Evolutionary conservation across 2,113 vertebrate genomes (phyloP).

Genomic region (Sylvietta virens): DNA sequence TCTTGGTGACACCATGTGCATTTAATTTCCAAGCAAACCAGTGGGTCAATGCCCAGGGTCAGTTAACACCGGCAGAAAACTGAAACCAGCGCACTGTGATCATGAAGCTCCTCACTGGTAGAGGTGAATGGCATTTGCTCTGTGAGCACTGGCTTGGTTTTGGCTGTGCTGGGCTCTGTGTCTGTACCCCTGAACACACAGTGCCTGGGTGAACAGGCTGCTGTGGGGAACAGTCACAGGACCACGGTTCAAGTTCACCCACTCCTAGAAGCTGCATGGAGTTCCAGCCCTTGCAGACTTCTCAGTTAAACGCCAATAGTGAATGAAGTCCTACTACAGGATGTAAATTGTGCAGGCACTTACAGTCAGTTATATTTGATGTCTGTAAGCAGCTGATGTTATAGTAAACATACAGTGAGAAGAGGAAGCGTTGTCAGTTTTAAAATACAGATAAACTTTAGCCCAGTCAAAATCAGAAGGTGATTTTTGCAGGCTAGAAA

Average conservation of each 20-base stretch:
- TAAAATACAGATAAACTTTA: background rate
- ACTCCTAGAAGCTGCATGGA: background rate
- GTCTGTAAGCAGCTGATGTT: background rate
- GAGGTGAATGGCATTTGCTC: background rate
- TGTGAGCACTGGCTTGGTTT: background rate
- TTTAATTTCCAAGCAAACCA: background rate
- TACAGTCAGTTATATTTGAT: background rate
- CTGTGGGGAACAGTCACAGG: background rate
- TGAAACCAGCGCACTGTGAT: accelerated
- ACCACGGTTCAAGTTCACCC: background rate
- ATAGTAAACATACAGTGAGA: background rate
- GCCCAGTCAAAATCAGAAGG: background rate
- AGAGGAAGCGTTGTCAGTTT: background rate
- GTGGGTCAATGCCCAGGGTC: background rate
- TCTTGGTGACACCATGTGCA: background rate
- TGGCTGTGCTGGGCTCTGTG: background rate
- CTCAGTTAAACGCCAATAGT: background rate
- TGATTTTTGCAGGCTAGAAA: background rate
- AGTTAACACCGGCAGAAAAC: background rate
- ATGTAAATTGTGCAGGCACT: background rate
- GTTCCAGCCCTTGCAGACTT: background rate
- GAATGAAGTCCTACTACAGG: background rate
- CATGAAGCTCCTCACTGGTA: background rate
- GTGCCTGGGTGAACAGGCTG: background rate
- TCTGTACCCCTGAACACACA: background rate